Conservation (phyloP, 2,113 vertebrate genomes). For the Bagarius yarrelli region DNA sequence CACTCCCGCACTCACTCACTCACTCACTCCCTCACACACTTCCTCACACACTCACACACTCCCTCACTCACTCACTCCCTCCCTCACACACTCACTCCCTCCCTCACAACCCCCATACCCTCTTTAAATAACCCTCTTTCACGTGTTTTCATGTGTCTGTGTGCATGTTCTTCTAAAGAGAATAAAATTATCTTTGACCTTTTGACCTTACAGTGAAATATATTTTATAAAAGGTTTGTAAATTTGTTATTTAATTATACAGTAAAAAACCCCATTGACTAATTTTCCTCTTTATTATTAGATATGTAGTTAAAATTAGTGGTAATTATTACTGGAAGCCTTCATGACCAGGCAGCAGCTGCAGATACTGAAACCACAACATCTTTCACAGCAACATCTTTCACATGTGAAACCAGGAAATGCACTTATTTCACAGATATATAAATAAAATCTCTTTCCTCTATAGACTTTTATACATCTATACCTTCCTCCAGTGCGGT, state of each 20-base stretch:
- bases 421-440: not conserved
- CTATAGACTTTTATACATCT: not conserved
- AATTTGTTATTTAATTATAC: too few species aligned
- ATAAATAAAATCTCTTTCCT: not conserved
- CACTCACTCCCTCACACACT: too few species aligned
- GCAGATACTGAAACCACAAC: not conserved
- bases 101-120: not conserved
- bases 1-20: too few species aligned
- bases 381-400: not conserved
- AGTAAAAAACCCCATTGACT: not conserved
- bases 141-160: not conserved
- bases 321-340: not conserved
- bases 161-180: not conserved
- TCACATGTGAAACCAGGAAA: not conserved
- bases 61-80: too few species aligned
- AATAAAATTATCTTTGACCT: not conserved
- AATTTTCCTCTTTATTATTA: not conserved
- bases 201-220: too few species aligned
- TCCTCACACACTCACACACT: too few species aligned
- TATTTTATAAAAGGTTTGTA: too few species aligned
- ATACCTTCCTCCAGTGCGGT: not conserved
- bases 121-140: not conserved
- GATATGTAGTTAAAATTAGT: too few species aligned
- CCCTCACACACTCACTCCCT: too few species aligned
- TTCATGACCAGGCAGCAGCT: not conserved